phyloP scores from a whole-genome alignment of 2,888 invertebrate species.

The Lordiphosa andalusiaca region DNA sequence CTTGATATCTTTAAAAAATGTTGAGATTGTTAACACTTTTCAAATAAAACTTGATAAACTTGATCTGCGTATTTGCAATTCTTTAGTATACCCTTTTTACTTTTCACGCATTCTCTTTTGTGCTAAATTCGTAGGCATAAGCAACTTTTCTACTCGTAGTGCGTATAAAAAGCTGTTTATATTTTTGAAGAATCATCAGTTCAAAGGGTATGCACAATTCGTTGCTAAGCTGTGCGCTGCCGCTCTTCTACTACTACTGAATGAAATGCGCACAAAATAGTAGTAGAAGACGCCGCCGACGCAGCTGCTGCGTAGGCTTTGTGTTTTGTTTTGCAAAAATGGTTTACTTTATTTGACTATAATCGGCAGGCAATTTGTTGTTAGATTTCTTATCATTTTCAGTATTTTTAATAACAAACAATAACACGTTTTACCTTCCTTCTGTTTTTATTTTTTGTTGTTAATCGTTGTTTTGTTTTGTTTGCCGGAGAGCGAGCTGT shows the following conservation, averaged over 20 bases:
- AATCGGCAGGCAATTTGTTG: constrained; percentile 5
- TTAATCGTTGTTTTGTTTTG: constrained; percentile 12
- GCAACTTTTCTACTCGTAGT: too few species aligned
- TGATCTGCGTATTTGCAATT: too few species aligned
- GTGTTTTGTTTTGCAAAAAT: not conserved
- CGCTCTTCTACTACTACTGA: constrained; percentile 28
- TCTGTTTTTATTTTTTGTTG: constrained; percentile 17
- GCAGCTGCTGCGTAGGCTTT: constrained; percentile 1
- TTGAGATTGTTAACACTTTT: too few species aligned
- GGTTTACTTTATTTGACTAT: not conserved
- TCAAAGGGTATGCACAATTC: constrained; percentile 3
- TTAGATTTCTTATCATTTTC: constrained; percentile 6
- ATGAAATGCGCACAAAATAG: constrained; percentile 58
- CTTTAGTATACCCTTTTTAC: too few species aligned
- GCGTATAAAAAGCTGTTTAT: too few species aligned
- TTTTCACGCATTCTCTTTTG: too few species aligned
- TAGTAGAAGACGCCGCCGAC: constrained; percentile 35
- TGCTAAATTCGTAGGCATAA: too few species aligned
- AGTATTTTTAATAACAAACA: not conserved
- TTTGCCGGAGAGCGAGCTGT: constrained; percentile 18
- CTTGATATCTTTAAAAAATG: too few species aligned
- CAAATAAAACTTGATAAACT: too few species aligned
- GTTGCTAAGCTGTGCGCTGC: not conserved
- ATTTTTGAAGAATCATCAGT: too few species aligned
- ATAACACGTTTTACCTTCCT: not conserved